These are phyloP conservation scores for Antheraea pernyi DNA, from an alignment of 1,140 invertebrate genomes.

Conservation along the genomic window DNA sequence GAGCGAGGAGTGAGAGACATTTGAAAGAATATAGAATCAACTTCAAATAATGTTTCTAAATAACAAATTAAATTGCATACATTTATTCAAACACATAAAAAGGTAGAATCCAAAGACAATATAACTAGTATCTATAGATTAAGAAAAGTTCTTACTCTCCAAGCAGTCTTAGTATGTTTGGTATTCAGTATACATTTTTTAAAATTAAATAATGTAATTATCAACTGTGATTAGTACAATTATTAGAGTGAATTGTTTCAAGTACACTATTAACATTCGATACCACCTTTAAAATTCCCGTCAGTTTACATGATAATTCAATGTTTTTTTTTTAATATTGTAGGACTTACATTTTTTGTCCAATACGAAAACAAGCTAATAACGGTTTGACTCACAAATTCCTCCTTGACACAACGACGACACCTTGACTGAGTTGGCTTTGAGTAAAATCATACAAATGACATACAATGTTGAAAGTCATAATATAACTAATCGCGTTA, in stretches of 20 bases:
- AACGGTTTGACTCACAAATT: background rate
- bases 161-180: background rate
- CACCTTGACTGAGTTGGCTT: conserved; percentile 13
- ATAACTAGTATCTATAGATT: background rate
- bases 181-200: no score
- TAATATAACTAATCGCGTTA: conserved; percentile 19
- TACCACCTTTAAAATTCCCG: background rate
- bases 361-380: background rate
- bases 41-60: background rate
- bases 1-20: conserved; percentile 42
- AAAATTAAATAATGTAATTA: no score
- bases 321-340: background rate
- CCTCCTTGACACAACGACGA: background rate
- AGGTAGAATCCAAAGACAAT: background rate
- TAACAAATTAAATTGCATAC: conserved; percentile 7
- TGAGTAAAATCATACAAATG: conserved; percentile 13
- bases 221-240: background rate
- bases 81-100: background rate
- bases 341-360: background rate
- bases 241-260: background rate
- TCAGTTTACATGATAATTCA: no score
- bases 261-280: background rate
- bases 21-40: conserved; percentile 12
- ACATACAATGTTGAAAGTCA: conserved; percentile 19
- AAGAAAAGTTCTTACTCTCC: background rate